Evolutionary conservation across 2,888 invertebrate genomes (phyloP), one percentile per base, ranked within the genome.

Genomic region (Epicampocera succincta): DNA sequence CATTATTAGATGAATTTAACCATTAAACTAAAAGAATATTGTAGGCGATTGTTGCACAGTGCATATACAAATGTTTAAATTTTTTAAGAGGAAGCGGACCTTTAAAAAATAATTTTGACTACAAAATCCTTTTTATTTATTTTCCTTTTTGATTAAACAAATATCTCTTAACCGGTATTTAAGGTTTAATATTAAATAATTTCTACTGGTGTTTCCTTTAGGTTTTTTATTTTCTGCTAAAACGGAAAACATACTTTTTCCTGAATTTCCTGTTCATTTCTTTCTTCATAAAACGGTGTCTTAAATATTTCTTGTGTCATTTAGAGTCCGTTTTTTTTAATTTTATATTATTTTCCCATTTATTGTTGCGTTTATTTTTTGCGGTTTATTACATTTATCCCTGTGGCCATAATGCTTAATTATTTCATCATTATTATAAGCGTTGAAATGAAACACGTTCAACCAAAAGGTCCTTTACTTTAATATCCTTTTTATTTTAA

Each of bases 391-490:
- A 78, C 69, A 73, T 60, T 60, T 71, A 78, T 71, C 61, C 82
- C 74, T 65, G 74, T 48, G 82, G 82, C 82, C 74, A 74, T 78
- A 78, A 82, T 71, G 65, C 71, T 82, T 82, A 82, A 82, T 82
- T 82, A 82, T 82, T 78, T 82, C 74, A 78, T 78, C 78, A 75
- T 82, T 82, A 82, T 82, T 66, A 42, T 66, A 75, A 78, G 78
- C 78, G 71, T 82, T 82, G 74, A 66, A 78, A 78, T 71, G 60
- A 74, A 78, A 75, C 82, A 82, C 74, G 82, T 82, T 82, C 75
- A 65, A 78, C 42, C 69, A 54, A 74, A 73, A 74, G 78, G 78
- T 68, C 72, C 46, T 73, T 68, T 68, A 66, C 38, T 73, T 68
- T 29, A 73, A 73, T 73, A 66, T 72, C 65, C 72, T 79, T 66